Percentiles rank a stretch among this genome's conserved stretches.
These are phyloP conservation scores for Drosophila lowei DNA, from an alignment of 1,140 invertebrate species.

Conservation along the genomic window DNA sequence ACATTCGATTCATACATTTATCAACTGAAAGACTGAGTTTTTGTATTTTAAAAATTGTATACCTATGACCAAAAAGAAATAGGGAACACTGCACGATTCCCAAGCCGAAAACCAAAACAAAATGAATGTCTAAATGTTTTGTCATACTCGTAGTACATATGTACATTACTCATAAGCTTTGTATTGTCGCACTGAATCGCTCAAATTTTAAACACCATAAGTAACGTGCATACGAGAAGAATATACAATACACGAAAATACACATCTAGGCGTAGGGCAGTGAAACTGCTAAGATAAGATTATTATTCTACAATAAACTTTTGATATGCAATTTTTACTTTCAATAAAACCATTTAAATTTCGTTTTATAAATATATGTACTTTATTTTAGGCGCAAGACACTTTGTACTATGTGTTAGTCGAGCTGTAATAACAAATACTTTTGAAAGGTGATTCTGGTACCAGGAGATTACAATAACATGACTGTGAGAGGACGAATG, in stretches of 20 bases:
- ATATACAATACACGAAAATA: slow-evolving; percentile 19
- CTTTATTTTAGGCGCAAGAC: slow-evolving; percentile 62
- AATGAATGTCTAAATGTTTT: slow-evolving; percentile 58
- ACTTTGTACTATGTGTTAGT: slow-evolving; percentile 63
- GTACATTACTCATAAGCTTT: slow-evolving; percentile 37
- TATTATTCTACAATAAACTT: slow-evolving; percentile 38
- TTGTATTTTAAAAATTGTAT: slow-evolving; percentile 54
- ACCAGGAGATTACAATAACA: slow-evolving; percentile 54
- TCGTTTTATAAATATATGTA: slow-evolving; percentile 56
- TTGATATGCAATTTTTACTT: slow-evolving; percentile 15
- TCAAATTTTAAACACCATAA: slow-evolving; percentile 2
- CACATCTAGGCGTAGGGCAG: slow-evolving; percentile 43
- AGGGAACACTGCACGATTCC: slow-evolving; percentile 49
- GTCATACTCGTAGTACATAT: slow-evolving; percentile 25
- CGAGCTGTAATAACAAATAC: slow-evolving; percentile 57
- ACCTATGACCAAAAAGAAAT: slow-evolving; percentile 43
- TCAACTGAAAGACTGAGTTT: slow-evolving; percentile 68
- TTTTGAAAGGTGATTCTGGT: slow-evolving; percentile 40
- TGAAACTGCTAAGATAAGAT: slow-evolving; percentile 67
- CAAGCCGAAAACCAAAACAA: slow-evolving; percentile 65
- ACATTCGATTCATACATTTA: slow-evolving; percentile 49
- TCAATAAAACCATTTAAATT: slow-evolving; percentile 59
- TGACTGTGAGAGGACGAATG: slow-evolving; percentile 33
- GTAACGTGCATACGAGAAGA: slow-evolving; percentile 17
- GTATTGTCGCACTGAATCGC: slow-evolving; percentile 35